Evolutionary conservation across 2,797 vertebrate species (phyloP), one percentile per base, ranked within the genome.

Genomic region (Lacerta viridis): DNA sequence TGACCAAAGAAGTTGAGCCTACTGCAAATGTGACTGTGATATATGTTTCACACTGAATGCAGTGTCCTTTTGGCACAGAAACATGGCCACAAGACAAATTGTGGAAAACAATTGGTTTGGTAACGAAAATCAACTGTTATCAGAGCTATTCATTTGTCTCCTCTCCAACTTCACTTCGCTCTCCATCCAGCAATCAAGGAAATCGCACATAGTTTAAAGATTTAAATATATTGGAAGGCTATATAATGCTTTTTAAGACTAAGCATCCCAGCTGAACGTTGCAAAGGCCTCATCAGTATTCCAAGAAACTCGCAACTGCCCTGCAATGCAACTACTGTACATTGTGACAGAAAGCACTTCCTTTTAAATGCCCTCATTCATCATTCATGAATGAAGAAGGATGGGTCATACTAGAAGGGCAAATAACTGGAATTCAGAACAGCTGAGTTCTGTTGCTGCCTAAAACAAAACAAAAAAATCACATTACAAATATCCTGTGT

Each of bases 351-450:
- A 91, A 93, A 91, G 7, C 0, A 83, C 27, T 36, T 0, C 0
- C 36, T 78, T 68, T 90, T 84, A 85, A 89, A 72, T 3, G 88
- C 0, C 46, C 88, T 87, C 90, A 78, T 43, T 85, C 77, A 86
- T 82, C 86, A 84, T 20, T 68, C 85, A 1, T 10, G 9, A 83
- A 90, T 59, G 83, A 1, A 23, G 83, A 33, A 5, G 23, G 87
- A 80, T 80, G 80, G 79, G 80, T 36, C 72, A 75, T 78, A 59
- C 23, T 27, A 25, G 36, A 71, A 77, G 50, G 72, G 61, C 61
- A 86, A 43, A 86, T 75, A 83, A 78, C 27, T 36, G 17, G 69
- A 74, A 80, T 69, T 77, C 41, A 91, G 84, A 29, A 29, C 5
- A 90, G 77, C 18, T n/a, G 20, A 82, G 27, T 18, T 88, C 68